Conservation (phyloP, 2,888 invertebrate species). For the Koerneria pararmatus region DNA sequence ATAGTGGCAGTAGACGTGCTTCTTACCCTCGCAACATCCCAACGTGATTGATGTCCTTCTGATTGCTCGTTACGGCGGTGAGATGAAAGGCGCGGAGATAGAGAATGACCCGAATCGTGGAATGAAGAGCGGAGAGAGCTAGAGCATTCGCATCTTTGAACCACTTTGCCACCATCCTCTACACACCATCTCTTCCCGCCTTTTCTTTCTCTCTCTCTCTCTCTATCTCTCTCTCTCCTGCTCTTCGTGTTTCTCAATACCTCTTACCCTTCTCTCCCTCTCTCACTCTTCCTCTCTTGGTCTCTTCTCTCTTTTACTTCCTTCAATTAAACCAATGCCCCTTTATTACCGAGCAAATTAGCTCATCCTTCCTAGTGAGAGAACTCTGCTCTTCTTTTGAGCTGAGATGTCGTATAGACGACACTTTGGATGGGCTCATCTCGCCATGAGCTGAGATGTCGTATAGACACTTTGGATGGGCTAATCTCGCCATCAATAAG, state of each 20-base stretch:
- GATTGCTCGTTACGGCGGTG: conserved; percentile 3
- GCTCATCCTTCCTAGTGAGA: no score
- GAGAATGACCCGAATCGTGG: not conserved
- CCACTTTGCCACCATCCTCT: no score
- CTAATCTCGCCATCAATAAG: no score
- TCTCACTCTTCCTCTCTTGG: not conserved
- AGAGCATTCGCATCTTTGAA: conserved; percentile 3
- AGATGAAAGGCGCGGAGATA: not conserved
- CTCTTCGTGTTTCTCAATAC: not conserved
- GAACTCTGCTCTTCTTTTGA: no score
- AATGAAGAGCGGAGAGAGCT: not conserved
- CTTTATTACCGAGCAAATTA: not conserved
- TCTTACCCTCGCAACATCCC: no score
- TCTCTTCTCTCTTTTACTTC: not conserved
- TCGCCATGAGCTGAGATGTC: no score
- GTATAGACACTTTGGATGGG: no score
- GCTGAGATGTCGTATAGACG: no score
- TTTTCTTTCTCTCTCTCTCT: no score
- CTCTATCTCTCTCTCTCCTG: not conserved
- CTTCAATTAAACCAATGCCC: not conserved
- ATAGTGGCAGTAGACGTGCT: no score
- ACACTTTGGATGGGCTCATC: no score
- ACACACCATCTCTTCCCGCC: no score
- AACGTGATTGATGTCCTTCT: not conserved
- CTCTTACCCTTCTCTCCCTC: conserved; percentile 11